phyloP scores from a whole-genome alignment of 92 coral and sea anemone species.

The Zoanthus gigantus region DNA sequence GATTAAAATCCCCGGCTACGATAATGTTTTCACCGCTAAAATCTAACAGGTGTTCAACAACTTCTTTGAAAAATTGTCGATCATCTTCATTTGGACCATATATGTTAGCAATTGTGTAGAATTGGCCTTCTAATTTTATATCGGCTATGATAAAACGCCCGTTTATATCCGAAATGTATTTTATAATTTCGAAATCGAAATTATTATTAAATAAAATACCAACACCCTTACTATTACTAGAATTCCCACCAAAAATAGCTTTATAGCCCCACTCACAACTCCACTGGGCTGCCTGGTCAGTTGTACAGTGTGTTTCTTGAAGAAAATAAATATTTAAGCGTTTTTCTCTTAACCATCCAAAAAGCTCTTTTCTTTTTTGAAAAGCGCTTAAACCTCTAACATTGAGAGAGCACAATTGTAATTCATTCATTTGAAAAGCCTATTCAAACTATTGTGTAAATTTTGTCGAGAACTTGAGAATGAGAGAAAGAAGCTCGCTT shows the following conservation, averaged over 20 bases:
- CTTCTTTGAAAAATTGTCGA: background rate
- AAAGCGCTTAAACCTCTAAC: background rate
- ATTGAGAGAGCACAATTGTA: conserved; percentile 3
- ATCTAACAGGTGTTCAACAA: background rate
- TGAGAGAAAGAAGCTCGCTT: background rate
- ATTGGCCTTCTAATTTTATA: background rate
- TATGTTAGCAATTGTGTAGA: background rate
- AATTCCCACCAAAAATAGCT: background rate
- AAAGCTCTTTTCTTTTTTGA: background rate
- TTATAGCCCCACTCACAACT: conserved; percentile 18
- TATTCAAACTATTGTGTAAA: background rate
- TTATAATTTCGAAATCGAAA: background rate
- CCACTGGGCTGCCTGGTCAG: conserved; percentile 30
- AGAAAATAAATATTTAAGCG: background rate
- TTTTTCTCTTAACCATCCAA: background rate
- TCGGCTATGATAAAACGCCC: background rate
- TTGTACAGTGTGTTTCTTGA: conserved; percentile 20
- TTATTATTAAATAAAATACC: background rate
- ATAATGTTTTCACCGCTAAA: background rate
- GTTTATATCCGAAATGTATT: background rate
- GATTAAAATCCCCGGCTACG: too few species aligned
- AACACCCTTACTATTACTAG: background rate
- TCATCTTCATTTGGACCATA: background rate
- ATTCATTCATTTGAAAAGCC: conserved; percentile 1
- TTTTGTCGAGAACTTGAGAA: conserved; percentile 1